Conservation (phyloP, 1,140 invertebrate genomes). For the Gryon sp. region DNA sequence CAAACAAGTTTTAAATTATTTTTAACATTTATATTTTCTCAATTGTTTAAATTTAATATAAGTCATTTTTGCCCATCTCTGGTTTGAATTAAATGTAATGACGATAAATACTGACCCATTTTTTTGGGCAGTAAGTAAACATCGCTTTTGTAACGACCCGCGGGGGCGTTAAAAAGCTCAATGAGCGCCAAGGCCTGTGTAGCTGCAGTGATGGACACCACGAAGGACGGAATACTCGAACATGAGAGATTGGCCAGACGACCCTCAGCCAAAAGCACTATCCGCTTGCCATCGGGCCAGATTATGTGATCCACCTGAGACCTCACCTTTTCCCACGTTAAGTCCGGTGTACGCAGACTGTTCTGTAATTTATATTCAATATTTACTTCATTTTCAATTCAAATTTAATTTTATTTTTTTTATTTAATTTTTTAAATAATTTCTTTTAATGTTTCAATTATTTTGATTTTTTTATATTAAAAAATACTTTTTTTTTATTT, state of each 20-base stretch:
- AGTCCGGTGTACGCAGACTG: conserved; percentile 93
- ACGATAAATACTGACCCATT: conserved; percentile 87
- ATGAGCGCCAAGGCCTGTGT: conserved; percentile 97
- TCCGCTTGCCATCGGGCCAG: conserved; percentile 95
- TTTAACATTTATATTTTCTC: no score
- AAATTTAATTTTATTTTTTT: no score
- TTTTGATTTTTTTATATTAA: no score
- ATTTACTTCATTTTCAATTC: no score
- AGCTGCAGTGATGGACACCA: conserved; percentile 96
- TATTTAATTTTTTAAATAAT: no score
- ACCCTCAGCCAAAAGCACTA: conserved; percentile 96
- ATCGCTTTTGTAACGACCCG: conserved; percentile 95
- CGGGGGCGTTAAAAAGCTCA: conserved; percentile 97
- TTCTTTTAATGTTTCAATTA: no score
- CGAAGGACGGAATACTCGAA: conserved; percentile 98
- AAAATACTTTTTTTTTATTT: no score
- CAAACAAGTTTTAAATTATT: no score
- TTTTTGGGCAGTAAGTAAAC: conserved; percentile 99
- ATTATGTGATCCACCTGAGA: conserved; percentile 98
- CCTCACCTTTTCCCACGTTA: conserved; percentile 98
- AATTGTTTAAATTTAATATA: no score
- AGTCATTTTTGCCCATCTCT: no score
- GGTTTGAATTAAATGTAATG: conserved; percentile 56
- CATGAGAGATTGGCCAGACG: conserved; percentile 97
- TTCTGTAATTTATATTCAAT: conserved; percentile 82